Evolutionary conservation across 2,797 vertebrate species (phyloP), one percentile per base, ranked within the genome.

Genomic region (Aphelocoma californica): DNA sequence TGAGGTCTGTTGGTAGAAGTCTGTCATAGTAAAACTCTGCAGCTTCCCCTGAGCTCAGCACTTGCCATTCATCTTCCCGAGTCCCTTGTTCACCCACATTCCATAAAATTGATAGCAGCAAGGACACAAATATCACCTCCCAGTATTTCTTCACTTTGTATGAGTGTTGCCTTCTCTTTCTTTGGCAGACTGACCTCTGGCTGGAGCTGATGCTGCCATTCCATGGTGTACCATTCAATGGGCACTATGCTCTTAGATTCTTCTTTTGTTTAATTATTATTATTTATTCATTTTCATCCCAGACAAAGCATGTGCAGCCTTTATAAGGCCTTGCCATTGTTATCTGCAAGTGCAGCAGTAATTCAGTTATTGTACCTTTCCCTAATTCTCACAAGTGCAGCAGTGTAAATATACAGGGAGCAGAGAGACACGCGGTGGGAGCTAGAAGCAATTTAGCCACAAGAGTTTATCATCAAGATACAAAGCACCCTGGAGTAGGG

Each of bases 371-470:
- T 93, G 74, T 54, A 89, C 47, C 83, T 81, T 85, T 92, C 81
- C 18, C 5, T 81, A 64, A 83, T 44, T 95, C 80, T 90, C 45
- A 58, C 32, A n/a, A 58, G 53, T 82, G 58, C 69, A 90, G 65
- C 75, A 71, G 38, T 5, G 4, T 85, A 90, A 94, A 70, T 86
- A 70, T 80, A 80, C 47, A 72, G 60, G 3, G 34, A 92, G 65
- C 70, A 79, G n/a, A 29, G 78, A 81, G 65, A 74, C 14, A 50
- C 15, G 5, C 42, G 56, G 62, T 73, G 40, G 60, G 57, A 94
- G 61, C 81, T 72, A 88, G 81, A 88, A 96, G 54, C 66, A 58
- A 80, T 93, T 92, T 58, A 87, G 36, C 64, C 81, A 80, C 50
- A 23, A 50, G 57, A 88, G 42, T 84, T 87, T 78, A 50, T 83